Conservation (phyloP, 2,797 vertebrate genomes). For the Limnodromus scolopaceus region DNA sequence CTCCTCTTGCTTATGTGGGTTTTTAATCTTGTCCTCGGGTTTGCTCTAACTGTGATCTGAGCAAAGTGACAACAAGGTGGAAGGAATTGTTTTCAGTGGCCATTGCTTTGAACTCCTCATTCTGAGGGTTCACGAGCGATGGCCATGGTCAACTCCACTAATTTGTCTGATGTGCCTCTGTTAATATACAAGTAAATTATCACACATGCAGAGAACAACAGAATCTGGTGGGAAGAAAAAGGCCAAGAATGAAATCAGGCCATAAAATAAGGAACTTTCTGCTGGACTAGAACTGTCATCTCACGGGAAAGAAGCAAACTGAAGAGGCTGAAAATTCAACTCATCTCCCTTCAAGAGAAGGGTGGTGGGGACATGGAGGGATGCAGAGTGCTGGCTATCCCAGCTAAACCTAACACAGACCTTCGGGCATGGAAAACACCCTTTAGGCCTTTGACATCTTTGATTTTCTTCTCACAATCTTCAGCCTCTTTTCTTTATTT, state of each 20-base stretch:
- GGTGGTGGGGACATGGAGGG: rapidly evolving
- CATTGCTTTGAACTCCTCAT: neutral
- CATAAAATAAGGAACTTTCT: neutral
- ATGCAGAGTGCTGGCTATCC: neutral
- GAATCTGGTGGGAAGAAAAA: neutral
- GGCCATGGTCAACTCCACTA: neutral
- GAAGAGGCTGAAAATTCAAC: neutral
- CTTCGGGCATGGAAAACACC: neutral
- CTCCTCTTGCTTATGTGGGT: rapidly evolving
- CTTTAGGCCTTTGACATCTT: neutral
- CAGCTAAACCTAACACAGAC: neutral
- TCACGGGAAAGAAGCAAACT: neutral
- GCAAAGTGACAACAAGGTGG: neutral
- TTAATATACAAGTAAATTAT: neutral
- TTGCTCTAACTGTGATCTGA: neutral
- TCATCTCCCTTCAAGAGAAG: neutral
- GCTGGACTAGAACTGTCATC: neutral
- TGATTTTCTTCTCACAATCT: neutral
- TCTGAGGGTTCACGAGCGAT: neutral
- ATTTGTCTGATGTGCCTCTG: neutral
- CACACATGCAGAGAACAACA: neutral
- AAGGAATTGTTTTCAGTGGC: neutral
- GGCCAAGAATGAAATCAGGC: neutral
- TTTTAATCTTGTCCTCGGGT: neutral
- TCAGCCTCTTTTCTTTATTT: neutral